phyloP scores from a whole-genome alignment of 2,797 vertebrate genomes.

The Mus caroli region DNA sequence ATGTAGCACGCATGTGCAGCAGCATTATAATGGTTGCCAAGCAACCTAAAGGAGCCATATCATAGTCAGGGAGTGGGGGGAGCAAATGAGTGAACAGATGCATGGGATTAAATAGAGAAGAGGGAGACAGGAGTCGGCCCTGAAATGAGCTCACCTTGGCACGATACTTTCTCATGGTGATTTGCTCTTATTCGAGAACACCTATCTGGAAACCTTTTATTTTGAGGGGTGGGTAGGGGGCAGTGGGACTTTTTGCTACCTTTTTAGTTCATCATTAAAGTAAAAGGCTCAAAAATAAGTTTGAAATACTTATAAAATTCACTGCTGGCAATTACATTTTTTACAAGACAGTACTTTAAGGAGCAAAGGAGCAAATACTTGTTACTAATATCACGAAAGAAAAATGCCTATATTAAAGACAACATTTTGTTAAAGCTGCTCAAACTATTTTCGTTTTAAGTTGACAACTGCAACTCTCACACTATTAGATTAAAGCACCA shows the following conservation, averaged over 20 bases:
- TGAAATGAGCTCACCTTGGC: slow-evolving; percentile 77
- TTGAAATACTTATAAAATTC: slow-evolving; percentile 69
- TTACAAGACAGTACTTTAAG: slow-evolving; percentile 39
- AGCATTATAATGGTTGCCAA: slow-evolving; percentile 85
- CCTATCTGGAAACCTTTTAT: slow-evolving; percentile 63
- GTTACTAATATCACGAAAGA: slow-evolving; percentile 37
- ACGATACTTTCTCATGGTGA: slow-evolving; percentile 61
- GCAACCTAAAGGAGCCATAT: slow-evolving; percentile 86
- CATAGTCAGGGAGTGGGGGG: slow-evolving; percentile 79
- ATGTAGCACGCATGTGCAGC: slow-evolving; percentile 83
- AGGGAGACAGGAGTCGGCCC: slow-evolving; percentile 56
- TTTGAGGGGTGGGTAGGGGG: neutral
- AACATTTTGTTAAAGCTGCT: slow-evolving; percentile 56
- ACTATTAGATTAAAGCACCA: slow-evolving; percentile 30
- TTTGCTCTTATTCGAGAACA: slow-evolving; percentile 51
- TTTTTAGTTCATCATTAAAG: slow-evolving; percentile 62
- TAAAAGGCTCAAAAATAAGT: slow-evolving; percentile 56
- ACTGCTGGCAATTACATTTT: slow-evolving; percentile 39
- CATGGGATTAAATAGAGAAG: slow-evolving; percentile 79
- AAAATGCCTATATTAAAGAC: slow-evolving; percentile 52
- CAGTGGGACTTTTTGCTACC: slow-evolving; percentile 42
- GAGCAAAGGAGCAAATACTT: neutral
- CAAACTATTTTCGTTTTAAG: slow-evolving; percentile 65
- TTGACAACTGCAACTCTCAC: slow-evolving; percentile 27
- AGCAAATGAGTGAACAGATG: slow-evolving; percentile 82